A percentile compares a stretch with the other conserved stretches of the same genome.
phyloP scores from a whole-genome alignment of 2,797 vertebrate species.

The Brotula barbata region DNA sequence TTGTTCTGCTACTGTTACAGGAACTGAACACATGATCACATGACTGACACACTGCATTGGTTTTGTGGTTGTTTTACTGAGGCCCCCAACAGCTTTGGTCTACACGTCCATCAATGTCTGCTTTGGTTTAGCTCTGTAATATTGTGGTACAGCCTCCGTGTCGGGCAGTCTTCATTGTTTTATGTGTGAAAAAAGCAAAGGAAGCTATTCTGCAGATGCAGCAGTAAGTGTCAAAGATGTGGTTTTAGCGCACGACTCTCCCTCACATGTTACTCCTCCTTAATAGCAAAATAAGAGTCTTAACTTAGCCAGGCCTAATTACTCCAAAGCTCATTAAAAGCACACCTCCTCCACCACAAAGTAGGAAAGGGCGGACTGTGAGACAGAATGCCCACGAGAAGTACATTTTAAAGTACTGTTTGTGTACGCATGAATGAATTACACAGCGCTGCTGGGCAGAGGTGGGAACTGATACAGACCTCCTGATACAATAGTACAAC shows the following conservation, averaged over 20 bases:
- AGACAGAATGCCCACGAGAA: neutral
- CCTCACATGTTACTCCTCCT: neutral
- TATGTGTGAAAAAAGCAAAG: no score
- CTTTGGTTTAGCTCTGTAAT: no score
- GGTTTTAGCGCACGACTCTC: neutral
- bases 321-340: conserved; percentile 54
- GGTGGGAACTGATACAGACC: no score
- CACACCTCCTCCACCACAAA: conserved; percentile 18
- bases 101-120: no score
- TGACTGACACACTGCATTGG: neutral
- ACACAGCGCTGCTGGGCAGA: no score
- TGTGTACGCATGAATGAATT: conserved; percentile 5
- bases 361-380: conserved; percentile 4
- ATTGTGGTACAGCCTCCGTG: no score
- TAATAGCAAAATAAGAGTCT: conserved; percentile 56
- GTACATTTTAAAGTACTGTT: neutral
- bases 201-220: neutral
- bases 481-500: no score
- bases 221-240: conserved; percentile 5
- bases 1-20: no score
- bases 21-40: neutral
- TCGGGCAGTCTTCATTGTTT: no score
- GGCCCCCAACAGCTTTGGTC: no score
- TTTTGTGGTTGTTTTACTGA: neutral
- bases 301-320: conserved; percentile 47